Evolutionary conservation across 2,113 vertebrate species (phyloP), one percentile per base, ranked within the genome.

Genomic region (Emydura subglobosa): DNA sequence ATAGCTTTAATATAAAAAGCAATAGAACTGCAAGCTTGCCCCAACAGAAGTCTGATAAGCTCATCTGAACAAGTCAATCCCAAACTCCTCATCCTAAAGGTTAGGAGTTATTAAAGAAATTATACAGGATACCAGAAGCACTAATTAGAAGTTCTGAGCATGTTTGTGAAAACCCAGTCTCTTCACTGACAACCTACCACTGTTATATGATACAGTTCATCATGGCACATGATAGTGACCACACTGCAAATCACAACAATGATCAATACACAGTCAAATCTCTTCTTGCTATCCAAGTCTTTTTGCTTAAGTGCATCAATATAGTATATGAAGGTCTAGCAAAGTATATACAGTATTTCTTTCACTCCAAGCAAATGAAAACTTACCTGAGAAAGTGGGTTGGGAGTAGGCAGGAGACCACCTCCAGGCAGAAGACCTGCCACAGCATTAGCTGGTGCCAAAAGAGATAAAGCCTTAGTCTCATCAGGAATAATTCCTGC

Each of bases 401-500:
- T 99, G 87, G 99, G 99, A 14, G 99, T 99, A 49, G 99, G 99
- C 94, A 99, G 99, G 96, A 99, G 99, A 96, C 99, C 99, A 96
- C 99, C 99, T 92, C 99, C 99, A n/a, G 99, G 99, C 98, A 99
- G 99, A 98, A 99, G 99, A 98, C 99, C 99, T 98, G 99, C 99
- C 98, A 99, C 99, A 94, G 99, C 99, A 97, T 99, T 99, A 98
- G 99, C 99, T 98, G 99, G 99, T 98, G 99, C 99, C 98, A 99
- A 98, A 98, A 99, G 98, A 97, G 99, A 99, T 98, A 99, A 99
- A 98, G 99, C 99, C 99, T 99, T 99, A 98, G 99, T 99, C 98
- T 99, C 99, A 98, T 99, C 99, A 98, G 99, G 99, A 99, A 99
- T 99, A 96, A 99, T 99, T 99, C 99, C 99, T 99, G 99, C 98